phyloP scores from a whole-genome alignment of 2,113 vertebrate genomes.

The Cyprinus carpio region DNA sequence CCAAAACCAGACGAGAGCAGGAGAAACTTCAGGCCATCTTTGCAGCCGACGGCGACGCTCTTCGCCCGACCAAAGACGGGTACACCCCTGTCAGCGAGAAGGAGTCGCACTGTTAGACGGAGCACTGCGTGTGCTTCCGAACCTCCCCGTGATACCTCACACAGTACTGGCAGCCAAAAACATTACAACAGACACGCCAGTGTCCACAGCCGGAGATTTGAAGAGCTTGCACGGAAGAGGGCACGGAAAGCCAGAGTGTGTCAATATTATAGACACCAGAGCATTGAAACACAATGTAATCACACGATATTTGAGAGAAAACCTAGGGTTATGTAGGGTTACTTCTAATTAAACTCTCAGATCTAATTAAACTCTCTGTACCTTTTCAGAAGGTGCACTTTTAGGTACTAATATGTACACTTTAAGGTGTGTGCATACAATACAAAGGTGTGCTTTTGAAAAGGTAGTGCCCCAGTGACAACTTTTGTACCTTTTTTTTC shows the following conservation, averaged over 20 bases:
- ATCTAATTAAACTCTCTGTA: no score
- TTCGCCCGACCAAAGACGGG: slow-evolving; percentile 65
- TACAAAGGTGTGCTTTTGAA: no score
- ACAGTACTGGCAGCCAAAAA: slow-evolving; percentile 49
- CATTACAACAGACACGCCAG: neutral
- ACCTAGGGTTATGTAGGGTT: neutral
- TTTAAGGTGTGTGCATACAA: no score
- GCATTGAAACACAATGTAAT: neutral
- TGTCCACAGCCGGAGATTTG: neutral
- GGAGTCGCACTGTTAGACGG: slow-evolving; percentile 73
- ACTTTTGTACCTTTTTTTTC: no score
- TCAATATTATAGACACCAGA: slow-evolving; percentile 12
- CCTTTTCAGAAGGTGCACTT: no score
- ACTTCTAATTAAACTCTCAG: no score
- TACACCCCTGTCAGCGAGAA: slow-evolving; percentile 72
- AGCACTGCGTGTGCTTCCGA: slow-evolving; percentile 43
- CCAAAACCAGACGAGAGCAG: slow-evolving; percentile 70
- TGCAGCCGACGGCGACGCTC: slow-evolving; percentile 59
- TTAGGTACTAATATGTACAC: no score
- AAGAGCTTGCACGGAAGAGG: no score
- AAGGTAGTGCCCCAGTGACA: no score
- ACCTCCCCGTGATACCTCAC: slow-evolving; percentile 54
- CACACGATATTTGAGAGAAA: no score
- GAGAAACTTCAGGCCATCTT: slow-evolving; percentile 68
- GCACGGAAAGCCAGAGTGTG: no score